A percentile compares a stretch with the other conserved stretches of the same genome.
These are phyloP conservation scores for Tetranychus urticae DNA, from an alignment of 1,140 invertebrate species.

Conservation along the genomic window DNA sequence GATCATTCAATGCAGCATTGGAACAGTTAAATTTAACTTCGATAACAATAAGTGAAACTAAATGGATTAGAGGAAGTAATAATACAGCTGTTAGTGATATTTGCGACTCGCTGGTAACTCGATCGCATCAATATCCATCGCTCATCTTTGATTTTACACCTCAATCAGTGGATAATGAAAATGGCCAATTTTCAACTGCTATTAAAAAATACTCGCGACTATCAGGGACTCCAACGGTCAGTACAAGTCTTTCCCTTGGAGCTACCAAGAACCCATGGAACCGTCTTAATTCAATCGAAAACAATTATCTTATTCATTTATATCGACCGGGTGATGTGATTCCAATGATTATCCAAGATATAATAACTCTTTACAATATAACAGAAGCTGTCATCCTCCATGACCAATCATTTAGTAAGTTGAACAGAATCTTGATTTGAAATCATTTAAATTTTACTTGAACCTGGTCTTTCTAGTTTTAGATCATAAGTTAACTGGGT, in stretches of 20 bases:
- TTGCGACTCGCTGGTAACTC: no score
- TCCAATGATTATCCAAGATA: slow-evolving; percentile 48
- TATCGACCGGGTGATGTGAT: slow-evolving; percentile 58
- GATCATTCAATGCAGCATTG: no score
- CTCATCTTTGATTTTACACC: no score
- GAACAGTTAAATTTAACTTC: no score
- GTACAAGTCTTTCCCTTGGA: slow-evolving; percentile 31
- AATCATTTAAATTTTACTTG: no score
- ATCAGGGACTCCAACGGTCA: slow-evolving; percentile 51
- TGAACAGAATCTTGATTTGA: no score
- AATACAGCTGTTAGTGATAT: no score
- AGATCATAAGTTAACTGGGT: no score
- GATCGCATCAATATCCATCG: no score
- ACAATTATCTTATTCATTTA: slow-evolving; percentile 38
- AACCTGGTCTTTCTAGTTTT: no score
- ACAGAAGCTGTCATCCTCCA: slow-evolving; percentile 73
- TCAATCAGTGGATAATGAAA: not conserved
- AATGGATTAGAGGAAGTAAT: no score
- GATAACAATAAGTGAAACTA: no score
- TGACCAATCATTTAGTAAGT: slow-evolving; percentile 52
- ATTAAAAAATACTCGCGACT: slow-evolving; percentile 53
- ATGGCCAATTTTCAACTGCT: slow-evolving; percentile 36
- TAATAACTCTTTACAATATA: slow-evolving; percentile 53
- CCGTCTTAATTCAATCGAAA: slow-evolving; percentile 7
- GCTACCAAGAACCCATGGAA: not conserved